These are phyloP conservation scores for Synanthedon formicaeformis DNA, from an alignment of 2,888 invertebrate genomes.

Conservation along the genomic window DNA sequence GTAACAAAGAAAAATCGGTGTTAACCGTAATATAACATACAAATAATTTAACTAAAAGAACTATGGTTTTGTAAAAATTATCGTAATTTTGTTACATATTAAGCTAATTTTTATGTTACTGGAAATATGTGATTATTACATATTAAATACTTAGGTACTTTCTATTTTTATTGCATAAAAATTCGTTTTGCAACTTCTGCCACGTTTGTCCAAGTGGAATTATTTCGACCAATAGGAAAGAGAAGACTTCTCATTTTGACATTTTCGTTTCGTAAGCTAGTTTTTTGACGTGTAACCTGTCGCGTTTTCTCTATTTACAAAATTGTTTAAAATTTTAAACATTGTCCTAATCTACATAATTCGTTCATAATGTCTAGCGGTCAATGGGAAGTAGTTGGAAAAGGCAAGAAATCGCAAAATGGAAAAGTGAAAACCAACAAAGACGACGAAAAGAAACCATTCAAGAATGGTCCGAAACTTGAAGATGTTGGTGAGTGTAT, in stretches of 20 bases:
- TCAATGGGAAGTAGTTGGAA: constrained; percentile 80
- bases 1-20: too few species aligned
- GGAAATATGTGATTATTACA: too few species aligned
- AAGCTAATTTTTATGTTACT: not conserved
- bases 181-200: constrained; percentile 15
- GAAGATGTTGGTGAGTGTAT: constrained; percentile 79
- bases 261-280: constrained; percentile 15
- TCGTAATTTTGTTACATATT: not conserved
- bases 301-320: constrained; percentile 55
- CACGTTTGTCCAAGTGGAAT: constrained; percentile 65
- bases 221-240: constrained; percentile 36
- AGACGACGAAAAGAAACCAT: constrained; percentile 73
- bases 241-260: constrained; percentile 12
- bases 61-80: not conserved
- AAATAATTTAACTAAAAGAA: too few species aligned
- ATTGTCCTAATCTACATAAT: not conserved
- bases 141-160: too few species aligned
- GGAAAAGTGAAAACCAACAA: constrained; percentile 53
- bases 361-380: constrained; percentile 55
- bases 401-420: constrained; percentile 73
- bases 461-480: constrained; percentile 76
- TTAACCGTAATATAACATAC: too few species aligned
- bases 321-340: constrained; percentile 19
- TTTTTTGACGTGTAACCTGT: constrained; percentile 64
- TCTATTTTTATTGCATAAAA: not conserved